phyloP scores from a whole-genome alignment of 2,888 invertebrate species.

The Calameuta pallipes region DNA sequence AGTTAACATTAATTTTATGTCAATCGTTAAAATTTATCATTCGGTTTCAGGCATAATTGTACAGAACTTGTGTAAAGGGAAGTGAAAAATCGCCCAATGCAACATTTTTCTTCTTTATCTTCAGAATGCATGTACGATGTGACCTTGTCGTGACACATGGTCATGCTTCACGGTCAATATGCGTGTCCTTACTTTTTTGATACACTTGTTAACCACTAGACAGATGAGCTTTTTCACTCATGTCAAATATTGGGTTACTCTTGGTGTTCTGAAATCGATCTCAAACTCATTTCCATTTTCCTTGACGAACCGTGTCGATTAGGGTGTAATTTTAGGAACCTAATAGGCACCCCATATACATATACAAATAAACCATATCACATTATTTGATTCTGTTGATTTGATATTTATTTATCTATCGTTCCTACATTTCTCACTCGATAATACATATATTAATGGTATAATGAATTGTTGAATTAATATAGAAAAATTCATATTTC shows the following conservation, averaged over 20 bases:
- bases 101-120: not conserved
- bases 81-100: not conserved
- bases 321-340: constrained; percentile 19
- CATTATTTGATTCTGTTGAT: not conserved
- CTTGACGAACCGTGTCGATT: constrained; percentile 10
- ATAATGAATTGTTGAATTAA: not conserved
- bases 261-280: constrained; percentile 5
- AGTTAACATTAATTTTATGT: not conserved
- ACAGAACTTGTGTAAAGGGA: not conserved
- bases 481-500: no score
- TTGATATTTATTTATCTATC: not conserved
- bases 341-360: not conserved
- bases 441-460: not conserved
- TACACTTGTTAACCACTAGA: constrained; percentile 22
- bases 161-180: not conserved
- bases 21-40: not conserved
- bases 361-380: not conserved
- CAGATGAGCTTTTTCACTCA: constrained; percentile 16
- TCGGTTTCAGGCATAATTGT: not conserved
- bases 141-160: not conserved
- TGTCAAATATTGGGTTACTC: constrained; percentile 30
- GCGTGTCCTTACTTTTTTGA: constrained; percentile 6
- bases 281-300: constrained; percentile 20
- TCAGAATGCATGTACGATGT: not conserved
- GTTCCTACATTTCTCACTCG: not conserved